Evolutionary conservation across 2,888 invertebrate genomes (phyloP).

Genomic region (Gortyna flavago): DNA sequence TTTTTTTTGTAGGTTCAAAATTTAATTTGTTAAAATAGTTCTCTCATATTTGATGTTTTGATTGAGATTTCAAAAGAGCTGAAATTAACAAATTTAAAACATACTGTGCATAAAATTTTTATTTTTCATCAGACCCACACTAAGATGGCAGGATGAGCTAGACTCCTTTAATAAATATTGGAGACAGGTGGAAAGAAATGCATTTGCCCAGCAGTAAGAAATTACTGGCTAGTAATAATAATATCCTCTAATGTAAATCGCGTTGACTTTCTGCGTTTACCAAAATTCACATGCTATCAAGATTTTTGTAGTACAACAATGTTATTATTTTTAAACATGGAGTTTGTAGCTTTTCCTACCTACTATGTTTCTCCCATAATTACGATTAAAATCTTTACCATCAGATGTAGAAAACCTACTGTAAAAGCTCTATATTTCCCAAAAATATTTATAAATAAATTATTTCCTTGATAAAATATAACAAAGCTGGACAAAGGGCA

Average conservation of each 20-base stretch:
- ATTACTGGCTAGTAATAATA: not conserved
- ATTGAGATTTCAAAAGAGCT: not conserved
- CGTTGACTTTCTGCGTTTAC: not conserved
- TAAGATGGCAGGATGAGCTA: not conserved
- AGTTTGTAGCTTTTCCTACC: no score
- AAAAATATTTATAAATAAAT: conserved; percentile 12
- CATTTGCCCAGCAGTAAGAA: not conserved
- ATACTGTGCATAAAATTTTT: not conserved
- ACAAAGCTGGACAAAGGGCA: conserved; percentile 46
- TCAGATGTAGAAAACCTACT: not conserved
- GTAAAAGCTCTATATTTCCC: not conserved
- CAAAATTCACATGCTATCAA: not conserved
- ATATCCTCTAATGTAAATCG: no score
- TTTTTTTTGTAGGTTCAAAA: conserved; percentile 3
- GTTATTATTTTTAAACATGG: not conserved
- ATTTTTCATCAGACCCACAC: not conserved
- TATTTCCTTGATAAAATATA: conserved; percentile 21
- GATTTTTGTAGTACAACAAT: not conserved
- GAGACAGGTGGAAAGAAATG: not conserved
- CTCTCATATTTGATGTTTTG: not conserved
- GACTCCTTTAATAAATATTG: not conserved
- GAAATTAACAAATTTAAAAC: no score
- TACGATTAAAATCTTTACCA: not conserved
- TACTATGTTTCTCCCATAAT: not conserved
- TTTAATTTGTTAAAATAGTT: not conserved